Evolutionary conservation across 1,140 invertebrate species (phyloP).

Genomic region (Drosophila athabasca): DNA sequence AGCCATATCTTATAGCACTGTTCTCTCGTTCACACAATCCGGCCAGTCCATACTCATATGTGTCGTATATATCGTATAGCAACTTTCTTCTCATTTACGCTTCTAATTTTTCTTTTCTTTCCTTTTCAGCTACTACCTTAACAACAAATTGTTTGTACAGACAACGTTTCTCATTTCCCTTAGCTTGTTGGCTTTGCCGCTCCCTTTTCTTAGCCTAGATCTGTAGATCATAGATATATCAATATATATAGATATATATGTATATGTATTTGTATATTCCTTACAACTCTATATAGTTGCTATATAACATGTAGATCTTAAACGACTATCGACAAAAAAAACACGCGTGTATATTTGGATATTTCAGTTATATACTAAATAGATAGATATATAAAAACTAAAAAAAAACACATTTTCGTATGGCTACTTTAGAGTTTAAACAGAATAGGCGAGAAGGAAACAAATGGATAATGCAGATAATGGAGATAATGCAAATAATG

Average conservation of each 20-base stretch:
- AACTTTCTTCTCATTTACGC: neutral
- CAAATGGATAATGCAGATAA: too few relatives aligned
- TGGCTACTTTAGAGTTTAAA: slow-evolving; percentile 30
- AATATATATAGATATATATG: neutral
- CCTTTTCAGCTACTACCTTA: slow-evolving; percentile 7
- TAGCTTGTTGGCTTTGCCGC: slow-evolving; percentile 60
- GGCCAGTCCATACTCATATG: too few relatives aligned
- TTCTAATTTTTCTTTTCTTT: neutral
- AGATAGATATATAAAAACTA: slow-evolving; percentile 8
- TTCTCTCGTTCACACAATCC: too few relatives aligned
- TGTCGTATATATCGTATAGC: too few relatives aligned
- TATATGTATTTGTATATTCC: neutral
- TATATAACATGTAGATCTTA: slow-evolving; percentile 51
- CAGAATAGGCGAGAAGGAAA: slow-evolving; percentile 9
- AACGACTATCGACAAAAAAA: slow-evolving; percentile 39
- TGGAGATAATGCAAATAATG: too few relatives aligned
- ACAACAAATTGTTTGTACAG: slow-evolving; percentile 46
- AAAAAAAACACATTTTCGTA: slow-evolving; percentile 50
- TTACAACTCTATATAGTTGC: slow-evolving; percentile 21
- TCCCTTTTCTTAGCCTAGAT: slow-evolving; percentile 14
- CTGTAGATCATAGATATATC: too few relatives aligned
- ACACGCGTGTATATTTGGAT: slow-evolving; percentile 64
- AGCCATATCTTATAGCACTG: too few relatives aligned
- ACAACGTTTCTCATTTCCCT: slow-evolving; percentile 26
- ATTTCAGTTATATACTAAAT: slow-evolving; percentile 32